Evolutionary conservation across 1,140 invertebrate species (phyloP).

Genomic region (Planococcus citri): DNA sequence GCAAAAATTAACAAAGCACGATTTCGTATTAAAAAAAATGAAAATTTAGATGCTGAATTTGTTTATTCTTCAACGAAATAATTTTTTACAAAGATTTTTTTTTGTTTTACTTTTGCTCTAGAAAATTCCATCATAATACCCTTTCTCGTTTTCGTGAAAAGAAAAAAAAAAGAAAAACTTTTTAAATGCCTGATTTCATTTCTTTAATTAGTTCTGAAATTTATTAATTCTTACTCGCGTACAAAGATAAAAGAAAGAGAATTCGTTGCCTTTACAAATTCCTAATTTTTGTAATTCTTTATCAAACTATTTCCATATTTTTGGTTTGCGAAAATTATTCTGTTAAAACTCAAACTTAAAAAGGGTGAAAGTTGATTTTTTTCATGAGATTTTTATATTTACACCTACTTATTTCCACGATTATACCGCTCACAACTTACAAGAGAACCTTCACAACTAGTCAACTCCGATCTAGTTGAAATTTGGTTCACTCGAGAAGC

Average conservation of each 20-base stretch:
- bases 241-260: neutral
- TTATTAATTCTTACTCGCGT: neutral
- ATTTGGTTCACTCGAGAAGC: no score
- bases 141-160: neutral
- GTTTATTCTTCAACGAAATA: neutral
- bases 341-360: no score
- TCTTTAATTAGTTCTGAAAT: neutral
- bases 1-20: constrained; percentile 2
- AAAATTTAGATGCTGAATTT: neutral
- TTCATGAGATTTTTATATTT: no score
- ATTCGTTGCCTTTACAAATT: neutral
- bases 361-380: no score
- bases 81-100: neutral
- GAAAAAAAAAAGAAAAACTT: neutral
- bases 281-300: no score
- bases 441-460: no score
- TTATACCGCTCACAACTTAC: no score
- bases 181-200: neutral
- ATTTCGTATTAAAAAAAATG: neutral
- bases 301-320: no score
- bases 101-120: neutral
- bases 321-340: no score
- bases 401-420: no score
- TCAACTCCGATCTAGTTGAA: no score
- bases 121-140: neutral